Conservation (phyloP, 1,140 invertebrate genomes). For the Drosophila baimaii region DNA sequence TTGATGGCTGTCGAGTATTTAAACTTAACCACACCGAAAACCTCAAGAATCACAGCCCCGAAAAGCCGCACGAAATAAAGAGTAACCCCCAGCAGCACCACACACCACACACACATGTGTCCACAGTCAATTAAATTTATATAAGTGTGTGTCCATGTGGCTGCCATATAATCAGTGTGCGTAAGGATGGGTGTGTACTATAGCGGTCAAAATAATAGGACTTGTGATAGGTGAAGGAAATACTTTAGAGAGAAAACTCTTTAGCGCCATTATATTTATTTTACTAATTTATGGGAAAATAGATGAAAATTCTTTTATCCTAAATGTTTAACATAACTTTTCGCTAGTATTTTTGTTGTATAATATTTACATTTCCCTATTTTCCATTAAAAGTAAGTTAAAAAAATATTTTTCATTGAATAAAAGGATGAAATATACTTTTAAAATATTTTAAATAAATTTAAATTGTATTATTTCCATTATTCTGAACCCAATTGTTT, state of each 20-base stretch:
- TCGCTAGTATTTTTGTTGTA: not conserved
- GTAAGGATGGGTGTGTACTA: conserved; percentile 37
- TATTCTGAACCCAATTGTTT: not conserved
- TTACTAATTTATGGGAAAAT: too few species aligned
- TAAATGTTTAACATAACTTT: not conserved
- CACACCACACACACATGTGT: conserved; percentile 61
- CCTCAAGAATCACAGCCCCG: conserved; percentile 77
- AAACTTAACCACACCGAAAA: conserved; percentile 77
- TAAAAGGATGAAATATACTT: not conserved
- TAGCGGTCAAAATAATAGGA: not conserved
- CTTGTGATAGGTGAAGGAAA: too few species aligned
- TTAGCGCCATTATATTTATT: too few species aligned
- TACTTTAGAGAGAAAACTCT: too few species aligned
- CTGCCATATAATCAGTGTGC: conserved; percentile 69
- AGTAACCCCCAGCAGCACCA: conserved; percentile 30
- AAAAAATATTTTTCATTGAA: too few species aligned
- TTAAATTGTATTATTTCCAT: not conserved
- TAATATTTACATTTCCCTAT: not conserved
- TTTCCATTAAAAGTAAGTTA: not conserved
- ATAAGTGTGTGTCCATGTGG: conserved; percentile 53
- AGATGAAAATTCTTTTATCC: not conserved
- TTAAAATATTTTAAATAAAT: too few species aligned
- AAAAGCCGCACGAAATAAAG: conserved; percentile 47
- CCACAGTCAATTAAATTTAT: conserved; percentile 80
- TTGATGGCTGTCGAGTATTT: conserved; percentile 81